These are phyloP conservation scores for Celastrina argiolus DNA, from an alignment of 2,888 invertebrate genomes.

Conservation along the genomic window DNA sequence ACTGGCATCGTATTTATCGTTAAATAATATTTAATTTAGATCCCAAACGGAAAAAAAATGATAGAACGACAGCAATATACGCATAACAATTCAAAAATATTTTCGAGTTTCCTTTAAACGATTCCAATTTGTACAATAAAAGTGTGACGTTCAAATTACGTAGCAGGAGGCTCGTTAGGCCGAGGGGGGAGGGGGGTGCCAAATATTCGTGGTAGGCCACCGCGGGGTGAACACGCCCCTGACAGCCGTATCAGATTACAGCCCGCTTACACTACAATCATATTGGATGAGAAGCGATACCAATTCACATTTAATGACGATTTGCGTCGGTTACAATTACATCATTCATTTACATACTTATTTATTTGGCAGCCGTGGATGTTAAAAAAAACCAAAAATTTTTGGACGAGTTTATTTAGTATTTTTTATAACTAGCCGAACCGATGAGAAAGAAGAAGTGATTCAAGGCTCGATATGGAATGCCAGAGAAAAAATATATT, in stretches of 20 bases:
- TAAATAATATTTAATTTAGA: too few relatives aligned
- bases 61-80: too few relatives aligned
- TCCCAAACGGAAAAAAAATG: too few relatives aligned
- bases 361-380: too few relatives aligned
- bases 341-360: neutral
- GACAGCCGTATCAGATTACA: neutral
- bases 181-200: neutral
- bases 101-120: neutral
- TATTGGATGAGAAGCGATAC: neutral
- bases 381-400: too few relatives aligned
- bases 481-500: too few relatives aligned
- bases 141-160: neutral
- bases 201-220: neutral
- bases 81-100: too few relatives aligned
- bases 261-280: neutral
- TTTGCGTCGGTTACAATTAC: neutral
- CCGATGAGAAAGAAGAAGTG: too few relatives aligned
- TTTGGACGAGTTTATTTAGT: too few relatives aligned
- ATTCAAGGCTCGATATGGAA: too few relatives aligned
- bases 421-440: too few relatives aligned
- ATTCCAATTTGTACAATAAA: neutral
- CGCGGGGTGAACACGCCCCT: neutral
- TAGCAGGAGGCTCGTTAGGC: neutral
- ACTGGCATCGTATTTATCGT: too few relatives aligned
- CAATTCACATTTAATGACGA: neutral